Evolutionary conservation across 2,113 vertebrate species (phyloP).

Genomic region (Lethenteron reissneri): DNA sequence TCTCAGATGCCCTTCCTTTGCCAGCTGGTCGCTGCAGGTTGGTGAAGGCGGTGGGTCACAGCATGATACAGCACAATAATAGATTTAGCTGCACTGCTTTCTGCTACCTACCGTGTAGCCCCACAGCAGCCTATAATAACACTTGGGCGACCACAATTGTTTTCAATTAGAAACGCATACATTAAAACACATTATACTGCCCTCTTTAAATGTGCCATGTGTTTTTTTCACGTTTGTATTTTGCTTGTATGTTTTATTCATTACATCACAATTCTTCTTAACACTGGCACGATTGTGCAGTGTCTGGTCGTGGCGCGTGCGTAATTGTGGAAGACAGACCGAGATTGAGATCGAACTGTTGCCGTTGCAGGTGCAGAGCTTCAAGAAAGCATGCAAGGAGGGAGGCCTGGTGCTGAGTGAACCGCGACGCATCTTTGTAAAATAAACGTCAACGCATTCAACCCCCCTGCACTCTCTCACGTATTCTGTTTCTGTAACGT

Average conservation of each 20-base stretch:
- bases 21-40: no score
- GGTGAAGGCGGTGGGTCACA: not conserved
- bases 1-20: not conserved
- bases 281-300: not conserved
- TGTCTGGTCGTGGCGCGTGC: not conserved
- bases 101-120: not conserved
- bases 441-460: no score
- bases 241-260: slow-evolving; percentile 4
- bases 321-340: not conserved
- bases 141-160: no score
- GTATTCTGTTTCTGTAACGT: no score
- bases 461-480: no score
- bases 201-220: slow-evolving; percentile 7
- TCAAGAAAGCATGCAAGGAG: slow-evolving; percentile 41
- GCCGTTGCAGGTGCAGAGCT: slow-evolving; percentile 38
- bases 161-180: no score
- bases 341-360: not conserved
- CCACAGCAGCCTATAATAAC: no score
- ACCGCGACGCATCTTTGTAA: slow-evolving; percentile 33
- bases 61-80: slow-evolving; percentile 8
- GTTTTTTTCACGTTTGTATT: not conserved
- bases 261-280: not conserved
- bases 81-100: slow-evolving; percentile 7
- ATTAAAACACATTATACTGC: not conserved
- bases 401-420: slow-evolving; percentile 48